Percentiles rank a stretch among this genome's conserved stretches.
Conservation (phyloP, 2,797 vertebrate genomes). For the Phylloscopus collybita region DNA sequence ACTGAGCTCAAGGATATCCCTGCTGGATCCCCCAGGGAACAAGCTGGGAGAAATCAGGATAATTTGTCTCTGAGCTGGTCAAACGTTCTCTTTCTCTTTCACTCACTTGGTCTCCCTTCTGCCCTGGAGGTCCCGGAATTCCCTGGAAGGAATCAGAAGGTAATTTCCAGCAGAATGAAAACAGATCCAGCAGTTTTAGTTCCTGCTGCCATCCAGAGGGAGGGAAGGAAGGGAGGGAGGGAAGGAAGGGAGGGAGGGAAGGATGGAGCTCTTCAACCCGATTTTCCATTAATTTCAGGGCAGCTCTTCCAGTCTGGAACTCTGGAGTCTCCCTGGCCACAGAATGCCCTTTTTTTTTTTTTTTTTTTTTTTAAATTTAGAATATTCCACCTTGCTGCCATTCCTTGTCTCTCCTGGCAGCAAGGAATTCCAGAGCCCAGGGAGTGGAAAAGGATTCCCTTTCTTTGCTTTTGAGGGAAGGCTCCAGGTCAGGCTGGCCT, state of each 20-base stretch:
- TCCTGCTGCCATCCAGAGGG: not conserved
- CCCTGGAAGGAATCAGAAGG: conserved; percentile 76
- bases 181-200: not conserved
- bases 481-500: not conserved
- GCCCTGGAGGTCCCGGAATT: conserved; percentile 79
- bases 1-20: not conserved
- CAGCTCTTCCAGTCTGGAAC: not conserved
- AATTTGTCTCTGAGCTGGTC: not conserved
- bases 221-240: not conserved
- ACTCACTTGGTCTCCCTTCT: conserved; percentile 86
- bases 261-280: not conserved
- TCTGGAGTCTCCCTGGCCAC: not conserved
- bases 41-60: not conserved
- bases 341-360: no score
- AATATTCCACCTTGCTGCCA: not conserved
- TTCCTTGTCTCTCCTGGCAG: not conserved
- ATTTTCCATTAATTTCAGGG: not conserved
- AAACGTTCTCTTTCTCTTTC: not conserved
- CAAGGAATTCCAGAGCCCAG: not conserved
- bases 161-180: not conserved
- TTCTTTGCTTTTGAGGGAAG: not conserved
- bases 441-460: not conserved
- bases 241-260: not conserved
- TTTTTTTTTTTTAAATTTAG: not conserved
- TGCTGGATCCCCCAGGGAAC: not conserved